phyloP scores from a whole-genome alignment of 92 coral and sea anemone species.

The Phymanthus crucifer region DNA sequence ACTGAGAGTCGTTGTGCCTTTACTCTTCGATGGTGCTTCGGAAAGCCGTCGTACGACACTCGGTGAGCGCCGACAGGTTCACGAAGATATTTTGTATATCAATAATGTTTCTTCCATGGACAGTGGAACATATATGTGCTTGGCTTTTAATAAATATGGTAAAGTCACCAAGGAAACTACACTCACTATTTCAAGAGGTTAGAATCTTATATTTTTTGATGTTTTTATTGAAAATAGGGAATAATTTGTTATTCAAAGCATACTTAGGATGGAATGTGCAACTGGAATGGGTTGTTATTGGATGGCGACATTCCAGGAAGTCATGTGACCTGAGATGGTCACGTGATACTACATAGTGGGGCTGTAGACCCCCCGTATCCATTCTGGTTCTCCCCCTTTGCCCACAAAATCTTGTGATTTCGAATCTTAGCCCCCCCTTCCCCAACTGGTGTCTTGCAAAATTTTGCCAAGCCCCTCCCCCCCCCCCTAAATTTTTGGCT shows the following conservation, averaged over 20 bases:
- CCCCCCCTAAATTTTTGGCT: too few relatives aligned
- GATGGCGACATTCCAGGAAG: background rate
- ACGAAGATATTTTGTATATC: constrained; percentile 27
- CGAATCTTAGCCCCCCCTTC: too few relatives aligned
- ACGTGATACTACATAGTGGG: background rate
- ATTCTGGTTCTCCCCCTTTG: too few relatives aligned
- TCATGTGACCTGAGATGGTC: background rate
- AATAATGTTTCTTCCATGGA: constrained; percentile 34
- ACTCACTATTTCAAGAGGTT: constrained; percentile 35
- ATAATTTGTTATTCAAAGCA: too few relatives aligned
- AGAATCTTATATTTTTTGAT: background rate
- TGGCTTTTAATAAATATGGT: constrained; percentile 51
- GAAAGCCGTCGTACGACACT: background rate
- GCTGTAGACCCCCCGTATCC: too few relatives aligned
- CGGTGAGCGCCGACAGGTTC: constrained; percentile 1
- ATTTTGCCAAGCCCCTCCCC: too few relatives aligned
- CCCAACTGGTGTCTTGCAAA: too few relatives aligned
- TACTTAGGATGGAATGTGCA: too few relatives aligned
- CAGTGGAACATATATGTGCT: constrained; percentile 52
- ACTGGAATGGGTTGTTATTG: too few relatives aligned
- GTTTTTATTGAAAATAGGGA: background rate
- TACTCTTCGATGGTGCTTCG: background rate
- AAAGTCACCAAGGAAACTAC: constrained; percentile 23
- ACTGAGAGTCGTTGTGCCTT: background rate
- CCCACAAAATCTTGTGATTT: too few relatives aligned